A percentile compares a stretch with the other conserved stretches of the same genome.
These are phyloP conservation scores for Salvelinus sp. DNA, from an alignment of 2,113 vertebrate species.

Conservation along the genomic window DNA sequence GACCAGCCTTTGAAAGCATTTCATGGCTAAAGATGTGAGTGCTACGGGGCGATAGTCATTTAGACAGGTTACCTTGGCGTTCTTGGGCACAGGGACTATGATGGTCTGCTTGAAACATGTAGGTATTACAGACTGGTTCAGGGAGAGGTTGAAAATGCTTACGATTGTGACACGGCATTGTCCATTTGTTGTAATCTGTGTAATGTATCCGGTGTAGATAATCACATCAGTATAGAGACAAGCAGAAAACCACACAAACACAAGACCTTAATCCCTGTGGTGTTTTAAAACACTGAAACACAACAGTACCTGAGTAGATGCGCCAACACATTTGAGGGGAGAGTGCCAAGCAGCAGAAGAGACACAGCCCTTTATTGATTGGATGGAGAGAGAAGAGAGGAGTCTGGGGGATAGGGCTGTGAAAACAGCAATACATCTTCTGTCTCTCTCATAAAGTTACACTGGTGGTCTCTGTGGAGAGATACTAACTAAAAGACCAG, in stretches of 20 bases:
- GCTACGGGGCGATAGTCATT: no score
- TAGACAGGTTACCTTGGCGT: no score
- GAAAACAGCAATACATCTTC: neutral
- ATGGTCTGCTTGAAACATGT: no score
- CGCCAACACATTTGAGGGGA: constrained; percentile 3
- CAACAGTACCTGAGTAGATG: neutral
- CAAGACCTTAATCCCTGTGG: neutral
- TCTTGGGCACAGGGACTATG: no score
- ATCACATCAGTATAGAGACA: neutral
- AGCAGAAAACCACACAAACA: neutral
- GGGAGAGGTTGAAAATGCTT: no score
- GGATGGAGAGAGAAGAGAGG: neutral
- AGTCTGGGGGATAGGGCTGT: neutral
- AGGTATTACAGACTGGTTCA: no score
- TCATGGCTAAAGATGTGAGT: no score
- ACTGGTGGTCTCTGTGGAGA: neutral
- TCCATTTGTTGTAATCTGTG: neutral
- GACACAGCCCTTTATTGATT: neutral
- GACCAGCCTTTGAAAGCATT: no score
- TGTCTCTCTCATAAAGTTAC: neutral
- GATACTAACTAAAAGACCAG: neutral
- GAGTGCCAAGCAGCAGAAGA: neutral
- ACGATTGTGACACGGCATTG: neutral
- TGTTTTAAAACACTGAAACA: neutral
- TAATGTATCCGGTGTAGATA: neutral